A percentile compares a stretch with the other conserved stretches of the same genome.
Evolutionary conservation across 2,888 invertebrate species (phyloP).

Genomic region (Leptinotarsa juncta): DNA sequence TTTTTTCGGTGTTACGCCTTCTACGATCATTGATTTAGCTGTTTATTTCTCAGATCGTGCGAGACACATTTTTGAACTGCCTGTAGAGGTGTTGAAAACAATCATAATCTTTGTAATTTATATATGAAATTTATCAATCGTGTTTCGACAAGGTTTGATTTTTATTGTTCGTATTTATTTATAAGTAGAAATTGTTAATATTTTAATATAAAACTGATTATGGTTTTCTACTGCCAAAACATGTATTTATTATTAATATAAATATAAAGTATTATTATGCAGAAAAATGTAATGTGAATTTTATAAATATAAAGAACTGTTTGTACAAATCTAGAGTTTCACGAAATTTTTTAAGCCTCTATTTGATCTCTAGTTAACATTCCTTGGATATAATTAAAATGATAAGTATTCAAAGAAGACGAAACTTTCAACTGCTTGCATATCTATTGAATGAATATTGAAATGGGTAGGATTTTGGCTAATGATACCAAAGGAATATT

Average conservation of each 20-base stretch:
- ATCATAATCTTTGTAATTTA: not conserved
- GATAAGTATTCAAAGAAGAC: too few species aligned
- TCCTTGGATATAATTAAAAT: not conserved
- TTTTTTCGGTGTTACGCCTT: too few species aligned
- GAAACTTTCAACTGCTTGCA: too few species aligned
- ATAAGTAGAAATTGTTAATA: constrained; percentile 3
- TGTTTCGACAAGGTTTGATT: constrained; percentile 14
- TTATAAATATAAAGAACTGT: constrained; percentile 33
- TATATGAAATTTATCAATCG: not conserved
- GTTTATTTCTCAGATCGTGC: not conserved
- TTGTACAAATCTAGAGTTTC: constrained; percentile 21
- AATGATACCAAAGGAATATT: too few species aligned
- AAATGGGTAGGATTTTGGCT: too few species aligned
- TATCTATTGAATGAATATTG: too few species aligned
- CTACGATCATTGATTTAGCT: too few species aligned
- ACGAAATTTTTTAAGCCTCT: not conserved
- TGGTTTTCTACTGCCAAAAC: constrained; percentile 38
- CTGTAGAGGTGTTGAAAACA: not conserved
- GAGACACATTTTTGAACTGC: not conserved
- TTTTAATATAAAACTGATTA: constrained; percentile 21
- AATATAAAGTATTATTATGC: constrained; percentile 22
- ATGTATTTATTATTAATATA: constrained; percentile 25
- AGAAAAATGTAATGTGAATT: constrained; percentile 32
- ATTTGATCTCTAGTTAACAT: not conserved
- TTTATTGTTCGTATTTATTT: constrained; percentile 1